Percentiles rank a stretch among this genome's conserved stretches.
These are phyloP conservation scores for Diaphora mendica DNA, from an alignment of 2,888 invertebrate genomes.

Conservation along the genomic window DNA sequence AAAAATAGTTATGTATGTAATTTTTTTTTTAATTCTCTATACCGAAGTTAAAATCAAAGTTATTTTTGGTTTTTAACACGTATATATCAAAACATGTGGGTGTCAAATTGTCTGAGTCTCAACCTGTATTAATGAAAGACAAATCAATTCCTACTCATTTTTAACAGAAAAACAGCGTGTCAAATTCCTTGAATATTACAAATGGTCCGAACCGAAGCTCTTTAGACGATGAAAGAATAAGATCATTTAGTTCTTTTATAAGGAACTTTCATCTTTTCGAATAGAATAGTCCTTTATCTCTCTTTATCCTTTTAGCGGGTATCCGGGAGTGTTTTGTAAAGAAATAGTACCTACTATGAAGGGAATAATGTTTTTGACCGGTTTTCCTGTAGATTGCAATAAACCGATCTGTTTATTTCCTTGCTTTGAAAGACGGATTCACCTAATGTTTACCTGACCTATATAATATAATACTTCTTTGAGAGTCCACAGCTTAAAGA, in stretches of 20 bases:
- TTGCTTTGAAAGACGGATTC: neutral
- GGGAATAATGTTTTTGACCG: conserved; percentile 26
- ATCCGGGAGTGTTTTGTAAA: conserved; percentile 31
- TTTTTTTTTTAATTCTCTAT: too few relatives aligned
- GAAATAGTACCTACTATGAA: conserved; percentile 38
- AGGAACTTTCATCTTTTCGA: conserved; percentile 41
- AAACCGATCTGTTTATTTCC: conserved; percentile 6
- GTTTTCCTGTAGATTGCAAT: conserved; percentile 4
- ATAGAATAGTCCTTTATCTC: conserved; percentile 27
- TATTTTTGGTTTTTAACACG: neutral
- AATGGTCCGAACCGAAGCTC: conserved; percentile 30
- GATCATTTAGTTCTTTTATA: conserved; percentile 23
- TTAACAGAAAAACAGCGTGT: neutral
- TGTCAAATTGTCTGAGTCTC: neutral
- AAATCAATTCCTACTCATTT: neutral
- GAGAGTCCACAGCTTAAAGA: neutral
- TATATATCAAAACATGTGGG: neutral
- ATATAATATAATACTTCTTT: neutral
- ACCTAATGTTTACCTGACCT: neutral
- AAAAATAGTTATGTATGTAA: too few relatives aligned
- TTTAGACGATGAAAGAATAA: conserved; percentile 44
- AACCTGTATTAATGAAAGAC: neutral
- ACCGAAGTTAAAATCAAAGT: too few relatives aligned
- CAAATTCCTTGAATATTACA: conserved; percentile 6
- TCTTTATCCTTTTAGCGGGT: conserved; percentile 41